Evolutionary conservation across 1,140 invertebrate genomes (phyloP).

Genomic region (Ceratina australensis): DNA sequence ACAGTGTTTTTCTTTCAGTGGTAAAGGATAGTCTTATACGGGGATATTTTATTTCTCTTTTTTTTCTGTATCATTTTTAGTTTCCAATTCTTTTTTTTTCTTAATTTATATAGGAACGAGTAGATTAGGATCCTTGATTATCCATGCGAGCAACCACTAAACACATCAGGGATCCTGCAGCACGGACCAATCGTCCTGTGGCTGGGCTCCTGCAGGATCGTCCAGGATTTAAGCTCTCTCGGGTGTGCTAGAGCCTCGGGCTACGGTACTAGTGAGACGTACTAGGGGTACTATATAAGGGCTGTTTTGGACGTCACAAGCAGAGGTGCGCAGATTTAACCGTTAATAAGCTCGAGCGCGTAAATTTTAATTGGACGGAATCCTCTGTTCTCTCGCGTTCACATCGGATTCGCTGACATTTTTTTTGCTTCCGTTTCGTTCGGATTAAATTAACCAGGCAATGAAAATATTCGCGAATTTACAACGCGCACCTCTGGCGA

Average conservation of each 20-base stretch:
- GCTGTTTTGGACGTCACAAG: constrained; percentile 52
- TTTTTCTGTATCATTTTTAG: not conserved
- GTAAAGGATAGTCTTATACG: constrained; percentile 48
- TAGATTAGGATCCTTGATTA: constrained; percentile 50
- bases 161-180: constrained; percentile 67
- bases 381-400: not conserved
- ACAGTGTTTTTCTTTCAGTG: constrained; percentile 61
- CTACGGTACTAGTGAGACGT: constrained; percentile 57
- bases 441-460: not conserved
- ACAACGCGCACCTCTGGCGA: constrained; percentile 42
- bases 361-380: constrained; percentile 24
- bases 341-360: not conserved
- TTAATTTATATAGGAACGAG: constrained; percentile 18
- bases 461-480: not conserved
- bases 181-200: constrained; percentile 70
- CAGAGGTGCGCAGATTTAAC: constrained; percentile 50
- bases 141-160: constrained; percentile 69
- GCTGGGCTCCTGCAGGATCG: constrained; percentile 70
- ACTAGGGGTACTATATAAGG: constrained; percentile 56
- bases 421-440: not conserved
- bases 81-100: not conserved
- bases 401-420: not conserved
- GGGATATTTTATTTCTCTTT: constrained; percentile 22
- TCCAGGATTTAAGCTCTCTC: constrained; percentile 63
- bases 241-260: constrained; percentile 56